These are phyloP conservation scores for Amyelois transitella DNA, from an alignment of 1,140 invertebrate species.

Conservation along the genomic window DNA sequence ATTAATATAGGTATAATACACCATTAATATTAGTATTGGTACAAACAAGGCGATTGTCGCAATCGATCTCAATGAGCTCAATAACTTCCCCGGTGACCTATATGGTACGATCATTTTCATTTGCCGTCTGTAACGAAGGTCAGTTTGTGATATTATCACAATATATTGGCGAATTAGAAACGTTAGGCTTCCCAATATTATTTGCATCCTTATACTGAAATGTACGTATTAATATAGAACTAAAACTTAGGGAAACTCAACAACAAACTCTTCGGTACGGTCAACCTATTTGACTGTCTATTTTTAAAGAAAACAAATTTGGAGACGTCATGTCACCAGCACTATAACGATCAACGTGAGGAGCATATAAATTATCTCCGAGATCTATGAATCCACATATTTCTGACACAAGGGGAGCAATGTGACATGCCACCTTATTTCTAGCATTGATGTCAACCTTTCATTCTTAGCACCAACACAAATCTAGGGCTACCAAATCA, in stretches of 20 bases:
- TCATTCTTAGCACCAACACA: constrained; percentile 18
- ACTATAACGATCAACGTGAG: neutral
- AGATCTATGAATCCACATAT: constrained; percentile 3
- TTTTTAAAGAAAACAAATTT: too few relatives aligned
- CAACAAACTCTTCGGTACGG: too few relatives aligned
- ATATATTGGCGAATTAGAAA: neutral
- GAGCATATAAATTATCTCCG: neutral
- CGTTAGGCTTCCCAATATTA: neutral
- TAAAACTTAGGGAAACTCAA: too few relatives aligned
- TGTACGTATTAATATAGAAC: too few relatives aligned
- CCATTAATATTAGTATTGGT: neutral
- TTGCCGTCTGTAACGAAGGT: neutral
- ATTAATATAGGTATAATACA: too few relatives aligned
- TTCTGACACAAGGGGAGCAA: constrained; percentile 5
- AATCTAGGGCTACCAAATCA: too few relatives aligned
- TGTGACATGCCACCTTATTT: constrained; percentile 13
- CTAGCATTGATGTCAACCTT: constrained; percentile 22
- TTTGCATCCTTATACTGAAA: too few relatives aligned
- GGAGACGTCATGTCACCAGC: too few relatives aligned
- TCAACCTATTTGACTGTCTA: too few relatives aligned
- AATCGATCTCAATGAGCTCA: constrained; percentile 25
- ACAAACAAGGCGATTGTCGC: constrained; percentile 6
- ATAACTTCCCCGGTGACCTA: constrained; percentile 19
- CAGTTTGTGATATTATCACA: neutral
- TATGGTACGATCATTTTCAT: neutral